Percentiles rank a stretch among this genome's conserved stretches.
Conservation (phyloP, 2,888 invertebrate genomes). For the Zootermopsis nevadensis region DNA sequence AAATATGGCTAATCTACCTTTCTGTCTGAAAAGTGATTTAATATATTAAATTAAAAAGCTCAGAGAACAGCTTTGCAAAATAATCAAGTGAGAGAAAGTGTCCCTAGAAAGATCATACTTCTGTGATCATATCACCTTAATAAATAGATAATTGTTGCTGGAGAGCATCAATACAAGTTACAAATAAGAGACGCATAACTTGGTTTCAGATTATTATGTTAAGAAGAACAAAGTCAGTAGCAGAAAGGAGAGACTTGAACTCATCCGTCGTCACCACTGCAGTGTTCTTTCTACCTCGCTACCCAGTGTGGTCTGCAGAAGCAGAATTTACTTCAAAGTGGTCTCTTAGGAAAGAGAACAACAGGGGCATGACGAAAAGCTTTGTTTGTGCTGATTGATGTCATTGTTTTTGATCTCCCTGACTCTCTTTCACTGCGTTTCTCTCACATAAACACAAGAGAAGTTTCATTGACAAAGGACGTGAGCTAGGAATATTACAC, state of each 20-base stretch:
- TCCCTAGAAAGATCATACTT: slow-evolving; percentile 7
- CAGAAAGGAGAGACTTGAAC: background rate
- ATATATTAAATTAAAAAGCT: too few species aligned
- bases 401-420: slow-evolving; percentile 51
- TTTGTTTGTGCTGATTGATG: slow-evolving; percentile 52
- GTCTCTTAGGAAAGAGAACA: slow-evolving; percentile 31
- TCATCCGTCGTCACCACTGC: slow-evolving; percentile 3
- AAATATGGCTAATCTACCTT: too few species aligned
- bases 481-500: slow-evolving; percentile 36
- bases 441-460: slow-evolving; percentile 37
- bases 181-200: slow-evolving; percentile 29
- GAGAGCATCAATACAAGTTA: slow-evolving; percentile 16
- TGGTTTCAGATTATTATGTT: slow-evolving; percentile 24
- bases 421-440: slow-evolving; percentile 3
- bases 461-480: slow-evolving; percentile 39
- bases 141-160: background rate
- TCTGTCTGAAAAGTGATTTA: too few species aligned
- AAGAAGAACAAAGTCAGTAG: background rate
- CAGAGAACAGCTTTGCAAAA: too few species aligned
- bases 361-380: slow-evolving; percentile 30
- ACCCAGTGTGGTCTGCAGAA: background rate
- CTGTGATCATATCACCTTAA: background rate
- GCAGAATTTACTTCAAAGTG: slow-evolving; percentile 34
- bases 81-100: background rate
- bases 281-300: slow-evolving; percentile 17